Conservation (phyloP, 2,888 invertebrate genomes). For the Nemotelus pantherinus region DNA sequence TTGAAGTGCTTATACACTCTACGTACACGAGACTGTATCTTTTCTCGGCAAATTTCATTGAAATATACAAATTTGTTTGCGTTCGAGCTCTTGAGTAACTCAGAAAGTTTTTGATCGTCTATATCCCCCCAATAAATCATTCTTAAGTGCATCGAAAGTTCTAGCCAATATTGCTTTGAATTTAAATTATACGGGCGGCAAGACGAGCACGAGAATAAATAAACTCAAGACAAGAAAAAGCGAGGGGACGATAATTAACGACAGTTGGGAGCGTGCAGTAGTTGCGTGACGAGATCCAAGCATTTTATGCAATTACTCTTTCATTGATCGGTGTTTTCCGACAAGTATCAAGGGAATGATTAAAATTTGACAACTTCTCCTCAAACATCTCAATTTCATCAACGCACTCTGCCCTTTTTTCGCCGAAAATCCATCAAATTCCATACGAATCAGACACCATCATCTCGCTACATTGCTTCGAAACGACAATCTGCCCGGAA, state of each 20-base stretch:
- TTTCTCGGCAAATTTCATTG: slow-evolving; percentile 17
- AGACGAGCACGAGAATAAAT: neutral
- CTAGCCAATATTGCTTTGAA: slow-evolving; percentile 7
- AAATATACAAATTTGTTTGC: slow-evolving; percentile 12
- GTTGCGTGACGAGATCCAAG: neutral
- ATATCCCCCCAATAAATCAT: slow-evolving; percentile 26
- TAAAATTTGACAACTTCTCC: too few species aligned
- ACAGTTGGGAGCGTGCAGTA: neutral
- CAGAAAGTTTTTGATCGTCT: slow-evolving; percentile 25
- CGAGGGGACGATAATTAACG: neutral
- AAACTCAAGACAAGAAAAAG: neutral
- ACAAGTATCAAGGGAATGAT: too few species aligned
- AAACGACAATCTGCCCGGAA: slow-evolving; percentile 21
- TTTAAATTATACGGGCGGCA: slow-evolving; percentile 1
- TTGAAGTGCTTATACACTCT: neutral
- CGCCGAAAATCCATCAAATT: neutral
- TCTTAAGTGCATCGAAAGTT: slow-evolving; percentile 24
- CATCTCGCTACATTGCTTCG: slow-evolving; percentile 17
- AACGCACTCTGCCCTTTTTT: neutral
- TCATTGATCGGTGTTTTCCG: too few species aligned
- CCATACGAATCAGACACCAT: neutral
- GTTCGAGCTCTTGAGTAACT: slow-evolving; percentile 19
- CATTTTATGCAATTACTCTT: too few species aligned
- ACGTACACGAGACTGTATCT: too few species aligned
- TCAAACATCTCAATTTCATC: neutral